Evolutionary conservation across 2,113 vertebrate genomes (phyloP).

Genomic region (Geococcyx californianus): DNA sequence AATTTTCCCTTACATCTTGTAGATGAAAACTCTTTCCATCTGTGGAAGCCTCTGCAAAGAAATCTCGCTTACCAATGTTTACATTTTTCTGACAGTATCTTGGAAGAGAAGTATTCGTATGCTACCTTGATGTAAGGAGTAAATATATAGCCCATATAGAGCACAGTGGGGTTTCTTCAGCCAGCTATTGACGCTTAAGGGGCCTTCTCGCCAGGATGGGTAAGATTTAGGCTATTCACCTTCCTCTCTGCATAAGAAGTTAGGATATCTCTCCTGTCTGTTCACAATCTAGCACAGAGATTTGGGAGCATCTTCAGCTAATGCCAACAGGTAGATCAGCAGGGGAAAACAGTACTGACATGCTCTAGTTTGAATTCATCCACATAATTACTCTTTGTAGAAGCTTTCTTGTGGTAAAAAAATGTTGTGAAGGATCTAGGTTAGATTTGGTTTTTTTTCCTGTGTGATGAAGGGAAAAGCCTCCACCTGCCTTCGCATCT

Average conservation of each 20-base stretch:
- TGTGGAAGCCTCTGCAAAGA: neutral
- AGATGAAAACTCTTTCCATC: neutral
- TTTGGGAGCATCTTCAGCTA: neutral
- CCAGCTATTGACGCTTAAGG: neutral
- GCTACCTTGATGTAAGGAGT: neutral
- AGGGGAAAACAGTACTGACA: accelerated
- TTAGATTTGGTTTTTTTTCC: neutral
- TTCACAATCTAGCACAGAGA: accelerated
- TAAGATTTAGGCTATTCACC: neutral
- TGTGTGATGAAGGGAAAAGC: neutral
- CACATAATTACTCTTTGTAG: accelerated
- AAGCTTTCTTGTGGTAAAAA: neutral
- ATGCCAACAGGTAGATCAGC: neutral
- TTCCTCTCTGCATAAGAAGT: neutral
- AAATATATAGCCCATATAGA: neutral
- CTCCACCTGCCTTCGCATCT: neutral
- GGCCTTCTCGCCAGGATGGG: neutral
- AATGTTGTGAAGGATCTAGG: neutral
- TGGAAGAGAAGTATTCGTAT: neutral
- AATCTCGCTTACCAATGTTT: neutral
- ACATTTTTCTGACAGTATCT: neutral
- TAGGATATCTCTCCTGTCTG: accelerated
- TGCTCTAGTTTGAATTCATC: neutral
- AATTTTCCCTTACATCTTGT: neutral
- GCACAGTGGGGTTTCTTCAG: neutral